These are phyloP conservation scores for Nymphalis polychloros DNA, from an alignment of 2,888 invertebrate species.

Conservation along the genomic window DNA sequence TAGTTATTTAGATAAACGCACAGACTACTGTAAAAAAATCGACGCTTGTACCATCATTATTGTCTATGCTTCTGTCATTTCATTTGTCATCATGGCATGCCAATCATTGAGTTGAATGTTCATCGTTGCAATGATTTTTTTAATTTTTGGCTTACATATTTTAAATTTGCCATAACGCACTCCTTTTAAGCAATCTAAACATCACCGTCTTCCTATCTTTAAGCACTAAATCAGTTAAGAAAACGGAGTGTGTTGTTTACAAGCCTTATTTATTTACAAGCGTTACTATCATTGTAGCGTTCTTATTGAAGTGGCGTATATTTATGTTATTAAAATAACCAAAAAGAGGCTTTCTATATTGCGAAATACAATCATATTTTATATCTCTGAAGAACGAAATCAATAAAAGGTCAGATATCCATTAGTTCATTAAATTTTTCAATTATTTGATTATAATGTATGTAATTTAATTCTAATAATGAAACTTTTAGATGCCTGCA, in stretches of 20 bases:
- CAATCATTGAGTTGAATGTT: constrained; percentile 29
- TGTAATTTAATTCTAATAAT: constrained; percentile 20
- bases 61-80: constrained; percentile 16
- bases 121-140: constrained; percentile 35
- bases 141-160: constrained; percentile 36
- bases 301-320: constrained; percentile 21
- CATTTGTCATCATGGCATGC: constrained; percentile 35
- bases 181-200: constrained; percentile 22
- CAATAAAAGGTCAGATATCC: constrained; percentile 55
- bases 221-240: constrained; percentile 24
- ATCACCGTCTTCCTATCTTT: constrained; percentile 19
- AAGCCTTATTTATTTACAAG: constrained; percentile 33
- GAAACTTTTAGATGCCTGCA: constrained; percentile 83
- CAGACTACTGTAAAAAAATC: background rate
- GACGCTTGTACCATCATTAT: background rate
- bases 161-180: constrained; percentile 29
- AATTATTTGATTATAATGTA: background rate
- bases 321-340: constrained; percentile 23
- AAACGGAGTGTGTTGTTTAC: constrained; percentile 20
- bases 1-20: no score
- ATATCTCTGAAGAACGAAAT: constrained; percentile 58
- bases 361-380: constrained; percentile 61
- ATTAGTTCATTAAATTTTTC: background rate
- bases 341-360: constrained; percentile 63
- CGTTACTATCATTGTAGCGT: constrained; percentile 24